Evolutionary conservation across 2,113 vertebrate genomes (phyloP).

Genomic region (Papio anubis): DNA sequence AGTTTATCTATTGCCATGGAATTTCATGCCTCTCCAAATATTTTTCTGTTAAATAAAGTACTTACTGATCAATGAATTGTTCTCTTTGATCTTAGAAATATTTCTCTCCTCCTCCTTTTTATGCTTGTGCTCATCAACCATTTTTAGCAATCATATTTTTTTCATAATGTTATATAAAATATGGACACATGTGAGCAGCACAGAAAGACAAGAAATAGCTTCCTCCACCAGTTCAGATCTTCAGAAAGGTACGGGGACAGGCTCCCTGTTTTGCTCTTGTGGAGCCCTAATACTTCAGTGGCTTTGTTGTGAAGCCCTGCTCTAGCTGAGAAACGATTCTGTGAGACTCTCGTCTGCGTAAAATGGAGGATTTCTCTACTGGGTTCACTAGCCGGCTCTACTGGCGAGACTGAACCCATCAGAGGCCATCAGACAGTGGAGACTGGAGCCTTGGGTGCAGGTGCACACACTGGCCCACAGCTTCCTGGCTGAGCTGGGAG

Average conservation of each 20-base stretch:
- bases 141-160: neutral
- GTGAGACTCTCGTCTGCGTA: fast-evolving
- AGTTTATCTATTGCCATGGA: too few relatives aligned
- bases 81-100: neutral
- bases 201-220: neutral
- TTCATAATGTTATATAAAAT: neutral
- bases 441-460: neutral
- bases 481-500: neutral
- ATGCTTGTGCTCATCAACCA: neutral
- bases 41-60: neutral
- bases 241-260: too few relatives aligned
- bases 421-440: too few relatives aligned
- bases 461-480: neutral
- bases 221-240: neutral
- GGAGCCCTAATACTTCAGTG: neutral
- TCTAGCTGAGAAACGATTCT: neutral
- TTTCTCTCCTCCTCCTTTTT: neutral
- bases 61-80: neutral
- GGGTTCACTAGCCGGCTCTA: fast-evolving
- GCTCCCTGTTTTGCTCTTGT: too few relatives aligned
- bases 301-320: fast-evolving
- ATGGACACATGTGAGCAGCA: neutral
- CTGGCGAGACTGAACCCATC: neutral
- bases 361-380: fast-evolving
- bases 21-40: neutral